phyloP scores from a whole-genome alignment of 1,140 invertebrate species.

The Drosophila sp. region DNA sequence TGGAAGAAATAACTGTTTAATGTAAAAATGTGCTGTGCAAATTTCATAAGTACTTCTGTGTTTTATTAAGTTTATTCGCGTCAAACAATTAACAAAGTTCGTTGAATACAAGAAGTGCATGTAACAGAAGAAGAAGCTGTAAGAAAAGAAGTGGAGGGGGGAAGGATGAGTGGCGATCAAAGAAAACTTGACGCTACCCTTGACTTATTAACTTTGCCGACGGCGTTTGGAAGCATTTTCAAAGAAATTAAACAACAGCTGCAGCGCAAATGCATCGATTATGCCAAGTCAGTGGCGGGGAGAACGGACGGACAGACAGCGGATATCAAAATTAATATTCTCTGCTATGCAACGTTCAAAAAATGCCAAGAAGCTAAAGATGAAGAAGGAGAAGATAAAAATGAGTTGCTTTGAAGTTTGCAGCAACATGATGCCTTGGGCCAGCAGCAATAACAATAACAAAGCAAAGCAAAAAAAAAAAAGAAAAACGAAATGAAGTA shows the following conservation, averaged over 20 bases:
- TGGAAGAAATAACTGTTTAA: neutral
- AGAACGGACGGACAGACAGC: slow-evolving; percentile 13
- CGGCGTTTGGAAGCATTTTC: slow-evolving; percentile 55
- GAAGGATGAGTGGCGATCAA: slow-evolving; percentile 40
- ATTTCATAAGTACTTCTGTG: slow-evolving; percentile 1
- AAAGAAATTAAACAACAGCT: slow-evolving; percentile 56
- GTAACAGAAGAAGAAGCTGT: neutral
- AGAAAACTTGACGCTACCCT: slow-evolving; percentile 48
- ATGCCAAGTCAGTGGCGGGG: slow-evolving; percentile 66
- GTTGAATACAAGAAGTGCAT: slow-evolving; percentile 19
- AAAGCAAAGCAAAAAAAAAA: slow-evolving; percentile 19
- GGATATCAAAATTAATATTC: slow-evolving; percentile 78
- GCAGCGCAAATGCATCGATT: slow-evolving; percentile 68
- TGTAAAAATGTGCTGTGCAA: neutral
- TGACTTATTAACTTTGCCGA: slow-evolving; percentile 69
- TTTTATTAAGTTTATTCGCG: slow-evolving; percentile 1
- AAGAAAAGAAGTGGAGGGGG: neutral
- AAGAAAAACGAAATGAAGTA: slow-evolving; percentile 14
- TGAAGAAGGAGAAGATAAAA: slow-evolving; percentile 42
- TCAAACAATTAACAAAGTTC: slow-evolving; percentile 22
- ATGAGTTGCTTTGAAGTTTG: slow-evolving; percentile 72
- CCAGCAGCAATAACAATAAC: slow-evolving; percentile 11
- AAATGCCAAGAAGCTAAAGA: slow-evolving; percentile 56
- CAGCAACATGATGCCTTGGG: slow-evolving; percentile 55
- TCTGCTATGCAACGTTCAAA: slow-evolving; percentile 60